A percentile compares a stretch with the other conserved stretches of the same genome.
Evolutionary conservation across 2,797 vertebrate species (phyloP).

Genomic region (Acestrorhynchus altus): DNA sequence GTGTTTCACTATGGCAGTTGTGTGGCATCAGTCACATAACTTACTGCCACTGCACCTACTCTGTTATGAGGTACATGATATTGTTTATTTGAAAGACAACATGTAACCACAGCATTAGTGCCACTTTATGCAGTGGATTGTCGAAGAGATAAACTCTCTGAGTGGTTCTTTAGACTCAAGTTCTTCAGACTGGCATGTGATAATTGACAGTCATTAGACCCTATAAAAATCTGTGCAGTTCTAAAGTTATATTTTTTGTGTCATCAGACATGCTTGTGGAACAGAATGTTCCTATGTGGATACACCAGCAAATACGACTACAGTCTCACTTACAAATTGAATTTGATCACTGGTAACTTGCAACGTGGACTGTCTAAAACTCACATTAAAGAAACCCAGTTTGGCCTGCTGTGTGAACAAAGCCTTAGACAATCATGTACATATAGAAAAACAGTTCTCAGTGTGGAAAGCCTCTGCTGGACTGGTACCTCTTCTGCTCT

Average conservation of each 20-base stretch:
- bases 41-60: too few species aligned
- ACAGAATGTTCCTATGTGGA: background rate
- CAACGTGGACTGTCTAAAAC: slow-evolving; percentile 28
- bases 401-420: slow-evolving; percentile 23
- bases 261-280: background rate
- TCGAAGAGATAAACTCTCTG: too few species aligned
- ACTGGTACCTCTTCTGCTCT: slow-evolving; percentile 31
- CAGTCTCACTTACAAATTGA: slow-evolving; percentile 27
- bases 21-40: too few species aligned
- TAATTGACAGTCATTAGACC: too few species aligned
- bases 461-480: background rate
- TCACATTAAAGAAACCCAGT: slow-evolving; percentile 44
- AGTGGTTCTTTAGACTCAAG: too few species aligned
- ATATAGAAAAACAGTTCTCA: background rate
- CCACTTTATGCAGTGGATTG: too few species aligned
- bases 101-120: too few species aligned
- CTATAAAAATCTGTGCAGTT: too few species aligned
- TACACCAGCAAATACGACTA: background rate
- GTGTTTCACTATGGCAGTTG: too few species aligned
- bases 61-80: too few species aligned
- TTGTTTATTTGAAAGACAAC: too few species aligned
- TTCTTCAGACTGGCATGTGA: too few species aligned
- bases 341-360: slow-evolving; percentile 27
- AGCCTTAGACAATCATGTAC: background rate
- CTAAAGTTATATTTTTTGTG: background rate